Percentiles rank a stretch among this genome's conserved stretches.
Conservation (phyloP, 2,888 invertebrate species). For the Nesidiocoris tenuis region DNA sequence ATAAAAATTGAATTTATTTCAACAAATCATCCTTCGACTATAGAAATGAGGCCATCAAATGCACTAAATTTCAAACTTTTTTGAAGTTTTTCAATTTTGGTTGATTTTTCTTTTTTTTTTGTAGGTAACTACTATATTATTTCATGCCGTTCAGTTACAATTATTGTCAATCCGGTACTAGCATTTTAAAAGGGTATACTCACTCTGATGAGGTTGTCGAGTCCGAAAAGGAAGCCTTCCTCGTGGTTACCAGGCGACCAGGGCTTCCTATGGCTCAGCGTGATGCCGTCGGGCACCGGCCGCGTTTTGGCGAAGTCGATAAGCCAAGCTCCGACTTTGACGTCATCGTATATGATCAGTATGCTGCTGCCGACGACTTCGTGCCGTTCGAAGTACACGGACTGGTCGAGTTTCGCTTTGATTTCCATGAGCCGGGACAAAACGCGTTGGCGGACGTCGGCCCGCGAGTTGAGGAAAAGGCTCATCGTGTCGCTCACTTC, state of each 20-base stretch:
- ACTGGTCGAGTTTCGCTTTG: slow-evolving; percentile 74
- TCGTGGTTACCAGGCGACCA: slow-evolving; percentile 96
- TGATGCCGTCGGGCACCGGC: slow-evolving; percentile 66
- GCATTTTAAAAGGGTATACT: not conserved
- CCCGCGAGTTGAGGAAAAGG: slow-evolving; percentile 68
- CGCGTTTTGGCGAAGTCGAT: slow-evolving; percentile 96
- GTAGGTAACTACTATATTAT: too few relatives aligned
- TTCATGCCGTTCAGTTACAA: too few relatives aligned
- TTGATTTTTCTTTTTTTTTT: too few relatives aligned
- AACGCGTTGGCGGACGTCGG: slow-evolving; percentile 68
- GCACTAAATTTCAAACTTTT: too few relatives aligned
- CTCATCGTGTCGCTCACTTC: slow-evolving; percentile 74
- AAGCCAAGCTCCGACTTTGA: slow-evolving; percentile 88
- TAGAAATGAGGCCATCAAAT: too few relatives aligned
- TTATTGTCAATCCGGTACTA: too few relatives aligned
- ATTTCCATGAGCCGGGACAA: slow-evolving; percentile 74
- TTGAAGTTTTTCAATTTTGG: too few relatives aligned
- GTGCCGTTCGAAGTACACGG: slow-evolving; percentile 79
- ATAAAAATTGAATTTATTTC: too few relatives aligned
- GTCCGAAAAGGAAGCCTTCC: slow-evolving; percentile 89
- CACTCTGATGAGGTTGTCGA: slow-evolving; percentile 87
- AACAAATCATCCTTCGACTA: too few relatives aligned
- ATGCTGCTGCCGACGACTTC: slow-evolving; percentile 92
- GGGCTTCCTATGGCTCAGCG: slow-evolving; percentile 73
- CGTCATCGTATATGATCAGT: slow-evolving; percentile 87